Conservation (phyloP, 2,888 invertebrate genomes). For the Neoitamus cyanurus region DNA sequence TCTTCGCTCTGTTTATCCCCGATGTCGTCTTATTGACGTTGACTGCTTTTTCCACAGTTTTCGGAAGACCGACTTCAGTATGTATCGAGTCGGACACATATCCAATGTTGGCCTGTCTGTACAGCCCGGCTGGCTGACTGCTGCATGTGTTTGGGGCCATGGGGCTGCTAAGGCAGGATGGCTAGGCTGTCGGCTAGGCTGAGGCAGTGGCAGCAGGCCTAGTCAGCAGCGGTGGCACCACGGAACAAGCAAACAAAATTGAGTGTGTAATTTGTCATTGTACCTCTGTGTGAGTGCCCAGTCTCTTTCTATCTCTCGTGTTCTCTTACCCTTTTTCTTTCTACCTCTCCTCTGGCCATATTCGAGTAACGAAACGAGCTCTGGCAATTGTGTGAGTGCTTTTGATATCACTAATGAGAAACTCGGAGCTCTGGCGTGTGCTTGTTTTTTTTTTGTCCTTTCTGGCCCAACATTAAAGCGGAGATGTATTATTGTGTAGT, state of each 20-base stretch:
- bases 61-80: constrained; percentile 9
- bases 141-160: neutral
- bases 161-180: neutral
- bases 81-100: neutral
- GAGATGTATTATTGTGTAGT: constrained; percentile 30
- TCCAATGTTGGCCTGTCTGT: neutral
- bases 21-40: constrained; percentile 41
- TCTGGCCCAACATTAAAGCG: neutral
- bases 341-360: neutral
- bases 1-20: constrained; percentile 29
- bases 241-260: constrained; percentile 2
- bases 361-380: neutral
- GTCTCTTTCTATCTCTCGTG: neutral
- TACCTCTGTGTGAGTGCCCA: neutral
- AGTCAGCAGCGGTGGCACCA: neutral
- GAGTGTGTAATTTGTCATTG: constrained; percentile 26
- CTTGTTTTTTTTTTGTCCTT: neutral
- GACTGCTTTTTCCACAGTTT: constrained; percentile 24
- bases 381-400: neutral
- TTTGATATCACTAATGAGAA: constrained; percentile 36
- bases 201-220: neutral
- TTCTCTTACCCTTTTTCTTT: neutral
- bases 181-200: neutral
- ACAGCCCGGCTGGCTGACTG: neutral
- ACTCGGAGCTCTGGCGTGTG: neutral